Base-by-base conservation (phyloP, 2,113 vertebrate genomes). In the Peromyscus polionotus region DNA sequence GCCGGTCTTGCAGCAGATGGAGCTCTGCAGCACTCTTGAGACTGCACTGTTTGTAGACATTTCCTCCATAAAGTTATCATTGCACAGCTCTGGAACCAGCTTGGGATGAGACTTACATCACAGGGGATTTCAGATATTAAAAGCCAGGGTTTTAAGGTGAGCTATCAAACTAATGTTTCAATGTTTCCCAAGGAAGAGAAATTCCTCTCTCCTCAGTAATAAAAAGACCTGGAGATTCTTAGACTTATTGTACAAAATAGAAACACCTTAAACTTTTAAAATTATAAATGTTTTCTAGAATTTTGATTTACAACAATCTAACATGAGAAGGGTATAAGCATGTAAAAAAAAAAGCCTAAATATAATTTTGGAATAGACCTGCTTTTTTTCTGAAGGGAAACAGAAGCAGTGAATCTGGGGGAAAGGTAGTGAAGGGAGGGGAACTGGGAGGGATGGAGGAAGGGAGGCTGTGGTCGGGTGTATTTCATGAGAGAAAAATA, bases 81-180 rank as follows among this genome's bases (percentile, higher is more conserved):
- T 57, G 19, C 11, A 16, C 54, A 72, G 16, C 48, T 73, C 90
- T 68, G 80, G 90, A 75, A 14, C 33, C 54, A 89, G 10, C 22
- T 63, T 77, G 8, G 10, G 4, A 14, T 94, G 84, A 90, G 31
- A 91, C 70, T 73, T 76, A 59, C 70, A 5, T 51, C 86, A 77
- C 85, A 75, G 12, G 26, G 24, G 72, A 86, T 67, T 93, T 54
- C 88, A 33, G 54, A 89, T 77, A 59, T 67, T 91, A 91, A 95
- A 95, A 77, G 20, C 1, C 12, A 94, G 7, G 20, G 0, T 83
- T 89, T 91, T 61, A 54, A 91, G 17, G 39, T 81, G 19, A 89
- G 14, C 26, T 93, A 68, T 5, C 5, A 80, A 94, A 65, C 6
- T 59, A 81, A 80, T 80, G n/a, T 59, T 57, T 83, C 54, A 61